Evolutionary conservation across 2,113 vertebrate species (phyloP).

Genomic region (Nesogale talazaci): DNA sequence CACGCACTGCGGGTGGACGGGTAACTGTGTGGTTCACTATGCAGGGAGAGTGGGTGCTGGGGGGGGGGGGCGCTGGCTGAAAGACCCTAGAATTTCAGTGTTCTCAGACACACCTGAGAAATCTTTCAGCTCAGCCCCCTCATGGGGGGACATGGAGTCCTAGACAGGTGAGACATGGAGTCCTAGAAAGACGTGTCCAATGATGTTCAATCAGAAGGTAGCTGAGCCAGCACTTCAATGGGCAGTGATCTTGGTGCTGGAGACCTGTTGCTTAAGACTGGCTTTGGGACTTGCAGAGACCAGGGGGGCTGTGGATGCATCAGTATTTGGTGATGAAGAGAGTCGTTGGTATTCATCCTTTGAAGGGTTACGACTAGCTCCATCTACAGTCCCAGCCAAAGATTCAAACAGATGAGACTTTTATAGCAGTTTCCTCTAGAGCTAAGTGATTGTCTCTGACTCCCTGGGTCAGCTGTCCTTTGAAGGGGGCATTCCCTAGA

Average conservation of each 20-base stretch:
- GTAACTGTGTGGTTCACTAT: background rate
- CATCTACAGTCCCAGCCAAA: background rate
- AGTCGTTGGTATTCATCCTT: background rate
- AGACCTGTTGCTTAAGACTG: too few species aligned
- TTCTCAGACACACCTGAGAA: background rate
- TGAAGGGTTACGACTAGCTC: constrained; percentile 1
- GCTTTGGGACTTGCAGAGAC: background rate
- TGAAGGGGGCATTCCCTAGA: background rate
- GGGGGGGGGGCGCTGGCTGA: background rate
- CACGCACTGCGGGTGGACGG: too few species aligned
- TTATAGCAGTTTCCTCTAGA: background rate
- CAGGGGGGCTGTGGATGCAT: background rate
- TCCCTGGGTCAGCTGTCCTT: background rate
- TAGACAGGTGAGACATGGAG: background rate
- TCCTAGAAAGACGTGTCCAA: background rate
- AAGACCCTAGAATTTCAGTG: background rate
- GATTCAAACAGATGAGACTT: fast-evolving
- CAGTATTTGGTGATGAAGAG: background rate
- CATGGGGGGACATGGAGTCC: background rate
- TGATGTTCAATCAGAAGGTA: background rate
- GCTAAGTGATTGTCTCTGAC: fast-evolving
- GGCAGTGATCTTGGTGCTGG: background rate
- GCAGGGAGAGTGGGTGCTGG: too few species aligned
- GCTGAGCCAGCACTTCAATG: background rate
- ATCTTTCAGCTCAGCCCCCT: background rate